A percentile compares a stretch with the other conserved stretches of the same genome.
Conservation (phyloP, 1,140 invertebrate genomes). For the Battus philenor region DNA sequence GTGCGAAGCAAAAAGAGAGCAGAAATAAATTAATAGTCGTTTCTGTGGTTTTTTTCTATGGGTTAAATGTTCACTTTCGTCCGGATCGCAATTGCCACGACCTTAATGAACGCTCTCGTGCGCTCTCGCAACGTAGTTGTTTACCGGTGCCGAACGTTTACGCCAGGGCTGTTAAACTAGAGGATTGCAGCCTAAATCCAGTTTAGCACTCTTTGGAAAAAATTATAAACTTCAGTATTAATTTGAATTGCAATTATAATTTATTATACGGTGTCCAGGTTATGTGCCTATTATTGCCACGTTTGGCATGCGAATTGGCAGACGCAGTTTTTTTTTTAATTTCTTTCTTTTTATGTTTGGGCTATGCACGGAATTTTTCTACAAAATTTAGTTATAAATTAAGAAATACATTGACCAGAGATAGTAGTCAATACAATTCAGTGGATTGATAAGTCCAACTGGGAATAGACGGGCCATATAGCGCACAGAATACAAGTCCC, state of each 20-base stretch:
- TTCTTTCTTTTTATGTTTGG: too few relatives aligned
- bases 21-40: slow-evolving; percentile 1
- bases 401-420: too few relatives aligned
- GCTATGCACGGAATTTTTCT: too few relatives aligned
- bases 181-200: not conserved
- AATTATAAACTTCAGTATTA: not conserved
- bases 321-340: not conserved
- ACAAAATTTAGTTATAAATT: too few relatives aligned
- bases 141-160: slow-evolving; percentile 36
- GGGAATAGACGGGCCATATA: too few relatives aligned
- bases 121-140: slow-evolving; percentile 24
- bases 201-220: not conserved
- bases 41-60: not conserved
- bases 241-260: too few relatives aligned
- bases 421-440: too few relatives aligned
- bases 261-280: too few relatives aligned
- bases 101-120: slow-evolving; percentile 46
- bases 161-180: slow-evolving; percentile 13
- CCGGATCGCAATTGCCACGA: slow-evolving; percentile 28
- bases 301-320: not conserved
- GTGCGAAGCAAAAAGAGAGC: not conserved
- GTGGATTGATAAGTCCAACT: too few relatives aligned
- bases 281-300: too few relatives aligned
- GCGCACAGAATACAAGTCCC: too few relatives aligned
- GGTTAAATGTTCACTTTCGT: slow-evolving; percentile 11